Conservation (phyloP, 2,888 invertebrate species). For the Drosophila anomalata region DNA sequence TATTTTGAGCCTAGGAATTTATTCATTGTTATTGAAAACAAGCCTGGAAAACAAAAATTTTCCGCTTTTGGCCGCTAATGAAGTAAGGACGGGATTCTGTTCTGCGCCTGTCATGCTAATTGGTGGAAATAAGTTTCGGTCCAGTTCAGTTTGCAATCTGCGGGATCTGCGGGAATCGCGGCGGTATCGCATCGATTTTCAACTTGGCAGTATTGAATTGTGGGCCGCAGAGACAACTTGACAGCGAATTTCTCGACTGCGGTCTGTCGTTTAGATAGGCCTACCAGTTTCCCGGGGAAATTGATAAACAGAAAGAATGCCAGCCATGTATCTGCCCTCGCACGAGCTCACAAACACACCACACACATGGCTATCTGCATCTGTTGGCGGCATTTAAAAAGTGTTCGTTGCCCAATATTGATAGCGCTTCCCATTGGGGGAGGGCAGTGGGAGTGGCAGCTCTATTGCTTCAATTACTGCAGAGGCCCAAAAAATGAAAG, state of each 20-base stretch:
- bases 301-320: slow-evolving; percentile 66
- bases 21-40: slow-evolving; percentile 62
- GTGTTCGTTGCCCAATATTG: slow-evolving; percentile 69
- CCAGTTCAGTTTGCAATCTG: slow-evolving; percentile 10
- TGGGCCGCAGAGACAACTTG: slow-evolving; percentile 30
- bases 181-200: slow-evolving; percentile 27
- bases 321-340: slow-evolving; percentile 15
- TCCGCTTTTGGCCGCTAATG: slow-evolving; percentile 37
- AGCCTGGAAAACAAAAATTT: slow-evolving; percentile 37
- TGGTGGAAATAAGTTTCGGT: slow-evolving; percentile 33
- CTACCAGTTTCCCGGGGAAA: slow-evolving; percentile 37
- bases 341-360: slow-evolving; percentile 1
- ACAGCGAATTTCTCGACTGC: slow-evolving; percentile 33
- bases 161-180: slow-evolving; percentile 14
- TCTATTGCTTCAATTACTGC: slow-evolving; percentile 70
- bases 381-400: slow-evolving; percentile 61
- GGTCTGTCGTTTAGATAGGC: slow-evolving; percentile 41
- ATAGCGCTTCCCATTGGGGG: slow-evolving; percentile 58
- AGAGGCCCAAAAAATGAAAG: slow-evolving; percentile 3
- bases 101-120: slow-evolving; percentile 24
- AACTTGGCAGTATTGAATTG: slow-evolving; percentile 42
- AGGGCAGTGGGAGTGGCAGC: slow-evolving; percentile 24
- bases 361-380: slow-evolving; percentile 32
- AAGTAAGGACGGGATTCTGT: slow-evolving; percentile 18
- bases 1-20: slow-evolving; percentile 54